Evolutionary conservation across 2,113 vertebrate species (phyloP).

Genomic region (Bathybates hornii): DNA sequence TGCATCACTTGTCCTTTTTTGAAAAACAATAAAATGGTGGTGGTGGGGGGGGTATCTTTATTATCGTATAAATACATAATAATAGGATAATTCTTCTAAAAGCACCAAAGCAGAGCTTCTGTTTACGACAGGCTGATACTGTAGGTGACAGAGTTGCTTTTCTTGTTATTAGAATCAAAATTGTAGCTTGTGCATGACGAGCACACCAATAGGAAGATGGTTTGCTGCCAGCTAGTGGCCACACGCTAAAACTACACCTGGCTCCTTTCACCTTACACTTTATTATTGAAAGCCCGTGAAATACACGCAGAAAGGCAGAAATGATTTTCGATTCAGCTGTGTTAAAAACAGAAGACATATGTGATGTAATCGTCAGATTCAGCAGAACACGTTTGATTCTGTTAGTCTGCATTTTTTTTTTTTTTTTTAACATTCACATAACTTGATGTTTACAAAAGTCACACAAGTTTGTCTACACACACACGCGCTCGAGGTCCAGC

Average conservation of each 20-base stretch:
- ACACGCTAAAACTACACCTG: neutral
- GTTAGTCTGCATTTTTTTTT: neutral
- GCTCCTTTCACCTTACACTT: neutral
- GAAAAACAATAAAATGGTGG: neutral
- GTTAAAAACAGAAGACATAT: fast-evolving
- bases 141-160: neutral
- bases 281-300: fast-evolving
- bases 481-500: neutral
- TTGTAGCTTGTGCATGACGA: neutral
- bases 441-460: neutral
- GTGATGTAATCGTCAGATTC: neutral
- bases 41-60: too few species aligned
- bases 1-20: neutral
- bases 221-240: conserved; percentile 45
- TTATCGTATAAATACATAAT: neutral
- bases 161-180: neutral
- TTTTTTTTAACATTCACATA: neutral
- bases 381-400: neutral
- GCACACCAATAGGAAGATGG: neutral
- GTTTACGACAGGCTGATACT: neutral
- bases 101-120: neutral
- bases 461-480: neutral
- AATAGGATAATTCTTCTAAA: neutral
- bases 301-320: neutral
- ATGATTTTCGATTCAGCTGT: neutral